Base-by-base conservation (phyloP, 2,888 invertebrate species). In the Trissolcus japonicus region DNA sequence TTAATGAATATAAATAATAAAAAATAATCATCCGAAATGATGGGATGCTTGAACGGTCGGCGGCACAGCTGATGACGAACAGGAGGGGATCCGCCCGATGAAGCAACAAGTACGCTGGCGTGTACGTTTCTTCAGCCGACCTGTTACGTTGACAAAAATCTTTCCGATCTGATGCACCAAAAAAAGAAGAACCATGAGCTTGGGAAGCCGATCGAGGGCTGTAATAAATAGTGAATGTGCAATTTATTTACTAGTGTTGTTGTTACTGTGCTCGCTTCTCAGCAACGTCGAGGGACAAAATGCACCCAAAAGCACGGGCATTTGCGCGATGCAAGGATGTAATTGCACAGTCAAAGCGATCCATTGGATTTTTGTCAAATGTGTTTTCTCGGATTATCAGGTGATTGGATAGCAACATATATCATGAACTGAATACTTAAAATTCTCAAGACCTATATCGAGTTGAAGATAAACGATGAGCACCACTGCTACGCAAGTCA, bases 301-400 rank as follows among this genome's bases (percentile, higher is more conserved):
- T 53, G 65, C 51, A 48, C 56, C 81, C 43, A 80, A 82, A 59
- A 80, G 83, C 54, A 83, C 84, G 67, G 90, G 90, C 67, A 89
- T 93, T 80, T 94, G 94, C 86, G 89, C 90, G 68, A 88, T 90
- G 88, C 86, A 89, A 71, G 92, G 90, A 82, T 94, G 94, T 89
- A 90, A 90, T 81, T 94, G 94, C 86, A 89, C 90, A 48, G 89
- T 91, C 59, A 91, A 90, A 61, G 90, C 90, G 29, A 91, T 91
- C 81, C 91, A 92, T 54, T 93, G 93, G 93, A 91, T 91, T 83
- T 91, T 90, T 82, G 91, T 94, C 84, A 93, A 93, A 89, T 94
- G 94, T 88, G 91, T 92, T 81, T 91, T 93, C 83, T 89, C 90
- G 77, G 87, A 88, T 69, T 89, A 91, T 84, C 91, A 93, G 92